Percentiles rank a stretch among this genome's conserved stretches.
These are phyloP conservation scores for Therioaphis trifolii DNA, from an alignment of 2,888 invertebrate species.

Conservation along the genomic window DNA sequence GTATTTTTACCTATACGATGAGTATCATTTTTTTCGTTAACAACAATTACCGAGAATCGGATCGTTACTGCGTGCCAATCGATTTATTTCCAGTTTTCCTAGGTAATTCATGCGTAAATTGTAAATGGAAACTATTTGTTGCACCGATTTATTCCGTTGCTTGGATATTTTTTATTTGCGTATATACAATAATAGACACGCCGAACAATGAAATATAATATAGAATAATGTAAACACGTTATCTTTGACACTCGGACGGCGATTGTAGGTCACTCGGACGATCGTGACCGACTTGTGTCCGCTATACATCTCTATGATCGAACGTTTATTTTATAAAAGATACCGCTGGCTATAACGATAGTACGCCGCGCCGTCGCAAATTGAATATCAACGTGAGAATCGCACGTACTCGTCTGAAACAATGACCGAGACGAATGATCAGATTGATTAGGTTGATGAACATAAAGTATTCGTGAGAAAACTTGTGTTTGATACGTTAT, in stretches of 20 bases:
- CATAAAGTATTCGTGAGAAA: constrained; percentile 22
- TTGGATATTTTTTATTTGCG: not conserved
- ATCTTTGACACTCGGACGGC: constrained; percentile 49
- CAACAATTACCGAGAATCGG: not conserved
- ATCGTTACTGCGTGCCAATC: constrained; percentile 31
- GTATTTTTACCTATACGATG: not conserved
- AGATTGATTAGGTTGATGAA: constrained; percentile 13
- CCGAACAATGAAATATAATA: constrained; percentile 33
- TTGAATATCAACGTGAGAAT: constrained; percentile 44
- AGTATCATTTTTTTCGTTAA: constrained; percentile 15
- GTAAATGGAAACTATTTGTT: constrained; percentile 40
- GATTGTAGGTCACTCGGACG: constrained; percentile 59
- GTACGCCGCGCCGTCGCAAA: not conserved
- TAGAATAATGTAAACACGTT: constrained; percentile 46
- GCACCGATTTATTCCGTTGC: not conserved
- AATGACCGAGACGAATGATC: constrained; percentile 49
- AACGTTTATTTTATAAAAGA: constrained; percentile 44
- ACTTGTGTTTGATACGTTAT: constrained; percentile 1
- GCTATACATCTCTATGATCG: not conserved
- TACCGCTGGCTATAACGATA: no score
- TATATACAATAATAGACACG: constrained; percentile 9
- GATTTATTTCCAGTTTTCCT: constrained; percentile 33
- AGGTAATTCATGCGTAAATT: constrained; percentile 11
- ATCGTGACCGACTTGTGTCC: constrained; percentile 61
- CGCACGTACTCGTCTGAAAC: constrained; percentile 50